These are phyloP conservation scores for Limnephilus rhombicus DNA, from an alignment of 2,888 invertebrate species.

Conservation along the genomic window DNA sequence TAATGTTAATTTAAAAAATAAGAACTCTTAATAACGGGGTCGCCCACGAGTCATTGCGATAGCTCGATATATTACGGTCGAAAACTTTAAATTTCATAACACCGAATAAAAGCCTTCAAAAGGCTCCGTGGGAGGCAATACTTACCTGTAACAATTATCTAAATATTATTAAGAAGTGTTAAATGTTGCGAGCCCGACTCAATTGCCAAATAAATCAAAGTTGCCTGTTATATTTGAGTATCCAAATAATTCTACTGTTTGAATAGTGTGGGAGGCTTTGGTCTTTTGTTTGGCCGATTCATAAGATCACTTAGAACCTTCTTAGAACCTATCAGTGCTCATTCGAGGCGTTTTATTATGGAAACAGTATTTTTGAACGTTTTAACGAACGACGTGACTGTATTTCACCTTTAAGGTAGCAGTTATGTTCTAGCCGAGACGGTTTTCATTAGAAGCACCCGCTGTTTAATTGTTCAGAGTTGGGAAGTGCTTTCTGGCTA, in stretches of 20 bases:
- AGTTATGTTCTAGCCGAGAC: not conserved
- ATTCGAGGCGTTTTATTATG: not conserved
- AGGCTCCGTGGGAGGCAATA: constrained; percentile 36
- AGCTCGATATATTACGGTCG: not conserved
- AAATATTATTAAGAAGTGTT: constrained; percentile 52
- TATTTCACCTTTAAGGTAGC: not conserved
- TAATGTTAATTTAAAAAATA: constrained; percentile 53
- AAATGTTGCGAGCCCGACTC: constrained; percentile 32
- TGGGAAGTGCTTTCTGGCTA: not conserved
- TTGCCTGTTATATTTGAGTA: constrained; percentile 5
- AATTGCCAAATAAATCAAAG: constrained; percentile 38
- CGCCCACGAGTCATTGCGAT: constrained; percentile 42
- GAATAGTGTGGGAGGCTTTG: constrained; percentile 28
- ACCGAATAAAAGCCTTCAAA: constrained; percentile 9
- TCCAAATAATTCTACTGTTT: constrained; percentile 25
- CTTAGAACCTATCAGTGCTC: not conserved
- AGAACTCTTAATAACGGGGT: constrained; percentile 46
- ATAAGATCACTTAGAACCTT: not conserved
- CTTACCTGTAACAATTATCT: constrained; percentile 30
- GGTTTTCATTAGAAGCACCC: not conserved
- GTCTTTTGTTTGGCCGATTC: constrained; percentile 16
- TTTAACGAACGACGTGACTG: not conserved
- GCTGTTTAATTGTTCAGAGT: constrained; percentile 1
- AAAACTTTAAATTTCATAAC: constrained; percentile 41
- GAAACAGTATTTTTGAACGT: not conserved